Evolutionary conservation across 2,113 vertebrate species (phyloP).

Genomic region (Ammodytes dubius): DNA sequence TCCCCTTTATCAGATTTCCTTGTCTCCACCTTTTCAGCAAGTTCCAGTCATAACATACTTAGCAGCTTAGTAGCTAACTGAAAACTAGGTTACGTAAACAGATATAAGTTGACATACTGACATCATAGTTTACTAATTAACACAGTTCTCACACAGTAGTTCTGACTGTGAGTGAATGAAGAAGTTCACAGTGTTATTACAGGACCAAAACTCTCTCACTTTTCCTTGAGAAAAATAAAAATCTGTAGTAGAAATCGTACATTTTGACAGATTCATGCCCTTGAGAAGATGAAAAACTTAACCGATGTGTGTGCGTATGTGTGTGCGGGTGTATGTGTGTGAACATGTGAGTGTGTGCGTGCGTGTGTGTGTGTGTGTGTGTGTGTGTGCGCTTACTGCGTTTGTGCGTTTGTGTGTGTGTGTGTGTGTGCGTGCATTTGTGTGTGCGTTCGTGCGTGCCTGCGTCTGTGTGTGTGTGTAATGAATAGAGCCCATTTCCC

Average conservation of each 20-base stretch:
- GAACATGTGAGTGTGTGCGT: too few species aligned
- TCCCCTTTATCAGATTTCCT: conserved; percentile 21
- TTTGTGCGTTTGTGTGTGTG: too few species aligned
- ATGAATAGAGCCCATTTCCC: neutral
- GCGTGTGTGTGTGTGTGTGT: too few species aligned
- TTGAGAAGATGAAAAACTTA: neutral
- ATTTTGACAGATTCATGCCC: neutral
- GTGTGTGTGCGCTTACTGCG: too few species aligned
- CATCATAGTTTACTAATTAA: conserved; percentile 31
- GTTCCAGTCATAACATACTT: neutral
- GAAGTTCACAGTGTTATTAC: neutral
- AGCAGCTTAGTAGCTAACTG: neutral
- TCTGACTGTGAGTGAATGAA: neutral
- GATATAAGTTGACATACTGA: neutral
- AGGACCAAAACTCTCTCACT: neutral
- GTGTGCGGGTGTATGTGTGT: too few species aligned
- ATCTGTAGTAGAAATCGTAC: neutral
- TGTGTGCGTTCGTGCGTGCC: too few species aligned
- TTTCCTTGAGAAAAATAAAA: neutral
- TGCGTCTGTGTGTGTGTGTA: neutral
- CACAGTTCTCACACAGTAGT: too few species aligned
- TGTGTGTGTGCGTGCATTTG: too few species aligned
- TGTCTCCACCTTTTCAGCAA: neutral
- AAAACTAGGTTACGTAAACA: neutral
- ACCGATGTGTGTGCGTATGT: neutral